These are phyloP conservation scores for Cherax quadricarinatus DNA, from an alignment of 1,140 invertebrate species.

Conservation along the genomic window DNA sequence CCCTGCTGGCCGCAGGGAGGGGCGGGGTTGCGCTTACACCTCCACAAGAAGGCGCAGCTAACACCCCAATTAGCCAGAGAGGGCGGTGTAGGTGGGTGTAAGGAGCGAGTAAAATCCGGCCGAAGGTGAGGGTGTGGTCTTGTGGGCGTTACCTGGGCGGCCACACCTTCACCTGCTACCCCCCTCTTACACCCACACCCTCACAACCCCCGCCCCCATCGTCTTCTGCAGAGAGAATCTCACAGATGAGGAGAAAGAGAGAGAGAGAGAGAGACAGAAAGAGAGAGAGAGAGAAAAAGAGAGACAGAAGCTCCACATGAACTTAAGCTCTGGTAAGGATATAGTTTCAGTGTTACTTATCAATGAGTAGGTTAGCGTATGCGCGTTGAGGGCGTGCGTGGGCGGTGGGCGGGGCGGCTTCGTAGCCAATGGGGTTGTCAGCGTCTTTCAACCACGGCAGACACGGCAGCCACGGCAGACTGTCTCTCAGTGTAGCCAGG, in stretches of 20 bases:
- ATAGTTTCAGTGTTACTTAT: background rate
- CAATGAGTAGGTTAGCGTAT: background rate
- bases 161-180: conserved; percentile 29
- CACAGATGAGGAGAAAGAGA: too few species aligned
- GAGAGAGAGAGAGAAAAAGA: too few species aligned
- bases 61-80: conserved; percentile 26
- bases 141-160: conserved; percentile 26
- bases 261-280: too few species aligned
- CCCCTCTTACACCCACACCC: conserved; percentile 5
- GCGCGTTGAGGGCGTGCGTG: conserved; percentile 18
- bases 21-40: conserved; percentile 24
- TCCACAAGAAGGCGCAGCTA: conserved; percentile 15
- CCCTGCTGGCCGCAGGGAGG: background rate
- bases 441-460: background rate
- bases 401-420: conserved; percentile 22
- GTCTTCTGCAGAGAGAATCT: background rate
- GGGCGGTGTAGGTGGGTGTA: conserved; percentile 38
- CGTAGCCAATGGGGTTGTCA: conserved; percentile 16
- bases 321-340: background rate
- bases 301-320: too few species aligned
- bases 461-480: conserved; percentile 16
- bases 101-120: background rate
- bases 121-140: conserved; percentile 32
- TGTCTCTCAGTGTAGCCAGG: conserved; percentile 47
- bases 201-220: background rate